phyloP scores from a whole-genome alignment of 2,113 vertebrate species.

The Vulpes ferrilata region DNA sequence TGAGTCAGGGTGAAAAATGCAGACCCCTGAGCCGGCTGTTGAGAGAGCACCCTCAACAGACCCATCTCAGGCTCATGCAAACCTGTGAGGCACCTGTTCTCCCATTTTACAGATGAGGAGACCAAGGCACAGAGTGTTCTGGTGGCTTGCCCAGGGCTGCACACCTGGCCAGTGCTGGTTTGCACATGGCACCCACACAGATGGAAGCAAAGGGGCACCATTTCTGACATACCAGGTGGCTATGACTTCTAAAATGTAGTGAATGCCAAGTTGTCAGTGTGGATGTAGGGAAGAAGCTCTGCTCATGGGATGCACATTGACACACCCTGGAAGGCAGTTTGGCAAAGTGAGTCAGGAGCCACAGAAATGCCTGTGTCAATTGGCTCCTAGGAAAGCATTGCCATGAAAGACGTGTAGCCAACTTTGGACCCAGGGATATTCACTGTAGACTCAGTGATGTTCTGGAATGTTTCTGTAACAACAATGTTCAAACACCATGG shows the following conservation, averaged over 20 bases:
- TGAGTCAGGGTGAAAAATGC: not conserved
- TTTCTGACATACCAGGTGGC: not conserved
- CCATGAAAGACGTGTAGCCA: not conserved
- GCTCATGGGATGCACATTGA: fast-evolving
- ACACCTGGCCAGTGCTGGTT: not conserved
- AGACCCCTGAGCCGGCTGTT: fast-evolving
- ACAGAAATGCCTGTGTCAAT: fast-evolving
- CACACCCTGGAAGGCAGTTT: not conserved
- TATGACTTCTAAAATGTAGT: no score
- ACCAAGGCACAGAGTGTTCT: not conserved
- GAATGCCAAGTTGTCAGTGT: not conserved
- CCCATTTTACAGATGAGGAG: not conserved
- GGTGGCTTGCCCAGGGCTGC: not conserved
- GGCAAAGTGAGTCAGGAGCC: not conserved
- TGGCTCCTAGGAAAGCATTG: no score
- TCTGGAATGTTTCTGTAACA: not conserved
- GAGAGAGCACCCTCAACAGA: no score
- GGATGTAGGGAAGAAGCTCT: not conserved
- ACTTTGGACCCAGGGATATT: fast-evolving
- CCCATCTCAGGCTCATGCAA: no score
- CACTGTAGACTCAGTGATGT: not conserved
- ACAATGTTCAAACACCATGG: fast-evolving
- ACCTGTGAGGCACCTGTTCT: not conserved
- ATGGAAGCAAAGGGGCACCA: not conserved
- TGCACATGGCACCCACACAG: no score